These are phyloP conservation scores for Lissocephala sabroskyi DNA, from an alignment of 2,888 invertebrate genomes.

Conservation along the genomic window DNA sequence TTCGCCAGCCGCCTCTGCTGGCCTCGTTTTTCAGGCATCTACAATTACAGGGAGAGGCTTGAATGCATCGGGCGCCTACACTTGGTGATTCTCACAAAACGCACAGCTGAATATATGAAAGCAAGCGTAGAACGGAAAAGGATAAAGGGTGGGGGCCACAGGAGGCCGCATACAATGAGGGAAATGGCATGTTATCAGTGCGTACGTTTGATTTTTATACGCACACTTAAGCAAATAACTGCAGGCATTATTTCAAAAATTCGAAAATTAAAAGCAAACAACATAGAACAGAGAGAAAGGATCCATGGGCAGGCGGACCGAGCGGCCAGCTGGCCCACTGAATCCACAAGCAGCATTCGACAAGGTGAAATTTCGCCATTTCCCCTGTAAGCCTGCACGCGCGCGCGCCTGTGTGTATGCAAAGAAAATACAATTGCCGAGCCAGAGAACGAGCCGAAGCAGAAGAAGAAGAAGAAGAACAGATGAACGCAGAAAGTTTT, in stretches of 20 bases:
- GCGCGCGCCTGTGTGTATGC: not conserved
- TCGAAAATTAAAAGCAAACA: constrained; percentile 64
- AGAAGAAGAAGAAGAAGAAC: no score
- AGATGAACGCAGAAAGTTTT: constrained; percentile 33
- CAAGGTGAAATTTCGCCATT: no score
- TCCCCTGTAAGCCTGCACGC: not conserved
- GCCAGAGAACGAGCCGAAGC: no score
- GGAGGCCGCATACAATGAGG: constrained; percentile 38
- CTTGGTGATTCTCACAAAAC: not conserved
- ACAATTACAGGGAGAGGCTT: not conserved
- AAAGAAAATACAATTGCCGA: not conserved
- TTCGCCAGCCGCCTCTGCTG: no score
- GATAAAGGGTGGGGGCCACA: no score
- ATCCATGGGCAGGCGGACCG: no score
- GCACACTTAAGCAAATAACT: constrained; percentile 64
- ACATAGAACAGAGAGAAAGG: constrained; percentile 42
- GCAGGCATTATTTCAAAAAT: constrained; percentile 60
- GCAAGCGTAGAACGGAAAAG: constrained; percentile 10
- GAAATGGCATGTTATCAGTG: constrained; percentile 51
- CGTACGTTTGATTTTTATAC: constrained; percentile 63
- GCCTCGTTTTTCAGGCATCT: constrained; percentile 3
- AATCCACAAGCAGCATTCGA: no score
- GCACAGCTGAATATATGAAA: not conserved
- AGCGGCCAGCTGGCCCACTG: no score
- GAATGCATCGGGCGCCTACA: not conserved